Conservation (phyloP, 2,888 invertebrate species). For the Xestia xanthographa region DNA sequence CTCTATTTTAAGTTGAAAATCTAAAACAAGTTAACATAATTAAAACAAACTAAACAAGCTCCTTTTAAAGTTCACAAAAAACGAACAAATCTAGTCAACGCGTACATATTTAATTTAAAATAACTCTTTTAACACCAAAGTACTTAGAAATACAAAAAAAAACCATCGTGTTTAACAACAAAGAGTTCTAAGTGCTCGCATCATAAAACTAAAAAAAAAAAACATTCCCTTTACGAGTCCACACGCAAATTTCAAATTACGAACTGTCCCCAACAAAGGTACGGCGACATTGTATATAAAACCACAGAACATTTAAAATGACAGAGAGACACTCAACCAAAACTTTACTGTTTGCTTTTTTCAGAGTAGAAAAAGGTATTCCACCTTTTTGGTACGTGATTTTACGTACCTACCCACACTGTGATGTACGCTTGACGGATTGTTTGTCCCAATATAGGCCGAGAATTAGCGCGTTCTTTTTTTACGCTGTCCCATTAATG, state of each 20-base stretch:
- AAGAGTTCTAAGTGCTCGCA: constrained; percentile 67
- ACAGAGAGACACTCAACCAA: constrained; percentile 69
- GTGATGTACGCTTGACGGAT: constrained; percentile 46
- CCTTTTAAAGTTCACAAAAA: not conserved
- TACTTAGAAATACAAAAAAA: constrained; percentile 38
- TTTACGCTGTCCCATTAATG: constrained; percentile 56
- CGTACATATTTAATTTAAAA: constrained; percentile 30
- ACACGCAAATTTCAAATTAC: constrained; percentile 78
- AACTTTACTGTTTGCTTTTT: constrained; percentile 69
- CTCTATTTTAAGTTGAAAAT: not conserved
- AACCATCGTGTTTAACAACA: constrained; percentile 60
- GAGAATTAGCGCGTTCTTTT: constrained; percentile 55
- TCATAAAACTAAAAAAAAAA: constrained; percentile 66
- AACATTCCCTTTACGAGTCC: constrained; percentile 67
- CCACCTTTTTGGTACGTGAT: constrained; percentile 61
- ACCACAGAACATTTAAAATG: constrained; percentile 71
- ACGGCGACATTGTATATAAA: constrained; percentile 65
- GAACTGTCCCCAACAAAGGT: constrained; percentile 68
- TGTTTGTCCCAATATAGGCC: constrained; percentile 47
- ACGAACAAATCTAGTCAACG: constrained; percentile 2
- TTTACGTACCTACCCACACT: constrained; percentile 28
- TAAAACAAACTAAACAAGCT: not conserved
- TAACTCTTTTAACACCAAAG: constrained; percentile 10
- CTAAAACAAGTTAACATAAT: not conserved
- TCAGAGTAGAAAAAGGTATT: constrained; percentile 34